A percentile compares a stretch with the other conserved stretches of the same genome.
Evolutionary conservation across 64 coral and sea anemone genomes (phyloP).

Genomic region (Actinia equina): DNA sequence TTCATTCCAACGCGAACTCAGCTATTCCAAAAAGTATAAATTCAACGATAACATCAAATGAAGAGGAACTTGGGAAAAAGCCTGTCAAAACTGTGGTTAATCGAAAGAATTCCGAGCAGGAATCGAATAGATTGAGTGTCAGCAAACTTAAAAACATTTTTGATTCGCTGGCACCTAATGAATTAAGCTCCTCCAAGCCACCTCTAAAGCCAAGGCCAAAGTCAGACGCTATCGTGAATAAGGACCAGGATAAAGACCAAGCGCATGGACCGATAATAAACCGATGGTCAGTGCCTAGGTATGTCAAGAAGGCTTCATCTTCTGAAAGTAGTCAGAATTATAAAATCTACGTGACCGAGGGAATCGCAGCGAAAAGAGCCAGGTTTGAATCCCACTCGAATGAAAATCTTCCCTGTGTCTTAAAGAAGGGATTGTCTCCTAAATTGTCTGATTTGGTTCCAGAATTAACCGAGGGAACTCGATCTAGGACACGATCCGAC

Average conservation of each 20-base stretch:
- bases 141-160: conserved; percentile 92
- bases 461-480: conserved; percentile 45
- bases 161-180: conserved; percentile 73
- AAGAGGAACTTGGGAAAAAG: not conserved
- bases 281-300: conserved; percentile 88
- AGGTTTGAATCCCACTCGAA: conserved; percentile 63
- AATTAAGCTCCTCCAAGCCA: conserved; percentile 16
- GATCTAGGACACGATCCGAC: conserved; percentile 56
- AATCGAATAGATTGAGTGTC: conserved; percentile 55
- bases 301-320: conserved; percentile 68
- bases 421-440: conserved; percentile 58
- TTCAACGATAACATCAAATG: conserved; percentile 1
- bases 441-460: conserved; percentile 80
- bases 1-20: conserved; percentile 9
- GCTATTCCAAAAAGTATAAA: not conserved
- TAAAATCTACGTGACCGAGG: conserved; percentile 77
- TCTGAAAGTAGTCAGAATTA: conserved; percentile 28
- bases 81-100: conserved; percentile 34
- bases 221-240: conserved; percentile 27
- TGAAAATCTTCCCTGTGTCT: conserved; percentile 33
- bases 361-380: conserved; percentile 79
- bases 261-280: not conserved
- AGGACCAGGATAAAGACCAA: conserved; percentile 21
- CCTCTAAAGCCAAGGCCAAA: conserved; percentile 39
- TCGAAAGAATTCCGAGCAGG: conserved; percentile 2